These are phyloP conservation scores for Larimichthys polyactis DNA, from an alignment of 2,113 vertebrate species.

Conservation along the genomic window DNA sequence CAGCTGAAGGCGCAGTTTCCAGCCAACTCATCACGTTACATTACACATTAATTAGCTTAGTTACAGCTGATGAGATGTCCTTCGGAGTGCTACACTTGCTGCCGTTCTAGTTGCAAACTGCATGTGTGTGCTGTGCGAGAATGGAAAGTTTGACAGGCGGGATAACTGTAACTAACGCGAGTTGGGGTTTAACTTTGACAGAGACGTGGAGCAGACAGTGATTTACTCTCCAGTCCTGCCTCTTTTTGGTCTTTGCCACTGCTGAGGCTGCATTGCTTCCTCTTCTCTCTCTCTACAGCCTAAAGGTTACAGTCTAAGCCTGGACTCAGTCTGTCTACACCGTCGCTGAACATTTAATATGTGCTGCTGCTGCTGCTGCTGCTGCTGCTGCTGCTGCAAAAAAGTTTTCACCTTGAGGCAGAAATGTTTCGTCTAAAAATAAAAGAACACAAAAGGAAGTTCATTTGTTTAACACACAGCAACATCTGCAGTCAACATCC, in stretches of 20 bases:
- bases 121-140: rapidly evolving
- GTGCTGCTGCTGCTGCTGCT: not conserved
- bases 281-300: slow-evolving; percentile 10
- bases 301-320: slow-evolving; percentile 33
- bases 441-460: slow-evolving; percentile 31
- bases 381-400: not conserved
- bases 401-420: slow-evolving; percentile 32
- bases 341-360: slow-evolving; percentile 31
- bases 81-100: not conserved
- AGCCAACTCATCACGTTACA: not conserved
- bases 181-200: not conserved
- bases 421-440: not conserved
- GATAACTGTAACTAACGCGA: not conserved
- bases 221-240: slow-evolving; percentile 36
- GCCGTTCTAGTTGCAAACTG: not conserved
- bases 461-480: slow-evolving; percentile 4
- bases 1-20: not conserved
- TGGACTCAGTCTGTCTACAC: slow-evolving; percentile 30
- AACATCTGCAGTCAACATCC: not conserved
- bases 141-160: slow-evolving; percentile 10
- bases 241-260: slow-evolving; percentile 10
- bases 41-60: not conserved
- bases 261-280: not conserved
- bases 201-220: slow-evolving; percentile 29
- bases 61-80: not conserved